These are phyloP conservation scores for Stenotaenia linearis DNA, from an alignment of 2,888 invertebrate genomes.

Conservation along the genomic window DNA sequence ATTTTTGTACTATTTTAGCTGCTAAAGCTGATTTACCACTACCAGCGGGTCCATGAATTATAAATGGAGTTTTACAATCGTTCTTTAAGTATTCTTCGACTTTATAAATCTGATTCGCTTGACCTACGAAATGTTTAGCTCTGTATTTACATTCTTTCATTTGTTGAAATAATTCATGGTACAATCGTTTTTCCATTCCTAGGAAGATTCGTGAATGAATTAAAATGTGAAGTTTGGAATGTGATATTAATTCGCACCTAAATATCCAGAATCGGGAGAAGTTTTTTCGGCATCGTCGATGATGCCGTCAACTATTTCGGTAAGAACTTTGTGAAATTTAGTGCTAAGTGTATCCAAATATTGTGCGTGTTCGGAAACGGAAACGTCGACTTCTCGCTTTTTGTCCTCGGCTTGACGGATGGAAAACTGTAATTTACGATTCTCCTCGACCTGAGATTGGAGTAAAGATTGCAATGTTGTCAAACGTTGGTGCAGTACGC, in stretches of 20 bases:
- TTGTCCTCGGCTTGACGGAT: slow-evolving; percentile 47
- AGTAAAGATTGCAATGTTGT: slow-evolving; percentile 13
- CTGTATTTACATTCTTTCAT: slow-evolving; percentile 65
- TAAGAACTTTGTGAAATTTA: slow-evolving; percentile 63
- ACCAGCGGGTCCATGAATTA: slow-evolving; percentile 71
- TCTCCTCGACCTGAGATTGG: slow-evolving; percentile 64
- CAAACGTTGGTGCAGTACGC: not conserved
- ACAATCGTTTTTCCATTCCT: slow-evolving; percentile 56
- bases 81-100: slow-evolving; percentile 36
- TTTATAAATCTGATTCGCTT: slow-evolving; percentile 42
- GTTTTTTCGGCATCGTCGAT: slow-evolving; percentile 60
- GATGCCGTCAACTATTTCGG: slow-evolving; percentile 62
- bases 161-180: slow-evolving; percentile 67
- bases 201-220: slow-evolving; percentile 27
- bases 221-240: too few species aligned
- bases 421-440: slow-evolving; percentile 56
- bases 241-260: not conserved
- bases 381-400: slow-evolving; percentile 48
- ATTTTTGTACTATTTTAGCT: slow-evolving; percentile 68
- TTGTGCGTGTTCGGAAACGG: slow-evolving; percentile 49
- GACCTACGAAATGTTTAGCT: slow-evolving; percentile 62
- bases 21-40: slow-evolving; percentile 76
- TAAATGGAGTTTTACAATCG: slow-evolving; percentile 53
- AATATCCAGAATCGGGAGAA: slow-evolving; percentile 38
- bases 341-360: slow-evolving; percentile 60